A percentile compares a stretch with the other conserved stretches of the same genome.
Conservation (phyloP, 2,888 invertebrate genomes). For the Drosophila paracracens region DNA sequence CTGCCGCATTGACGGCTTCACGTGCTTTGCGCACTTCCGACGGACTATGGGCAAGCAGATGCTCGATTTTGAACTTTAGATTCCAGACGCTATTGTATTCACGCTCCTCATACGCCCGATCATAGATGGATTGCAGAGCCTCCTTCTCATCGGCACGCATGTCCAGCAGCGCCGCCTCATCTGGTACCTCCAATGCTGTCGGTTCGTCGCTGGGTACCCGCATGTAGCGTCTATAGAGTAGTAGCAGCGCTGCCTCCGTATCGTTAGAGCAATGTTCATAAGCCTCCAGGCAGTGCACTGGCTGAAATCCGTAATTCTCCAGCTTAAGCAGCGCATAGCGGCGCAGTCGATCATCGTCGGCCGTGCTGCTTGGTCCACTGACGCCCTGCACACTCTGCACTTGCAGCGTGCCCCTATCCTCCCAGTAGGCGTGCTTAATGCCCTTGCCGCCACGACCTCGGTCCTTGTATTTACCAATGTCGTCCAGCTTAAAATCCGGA, state of each 20-base stretch:
- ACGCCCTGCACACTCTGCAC: constrained; percentile 86
- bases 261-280: constrained; percentile 88
- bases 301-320: constrained; percentile 91
- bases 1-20: constrained; percentile 82
- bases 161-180: constrained; percentile 87
- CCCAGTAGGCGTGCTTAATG: constrained; percentile 90
- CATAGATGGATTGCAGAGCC: constrained; percentile 92
- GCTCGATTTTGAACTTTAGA: constrained; percentile 89
- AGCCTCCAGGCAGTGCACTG: constrained; percentile 91
- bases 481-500: constrained; percentile 87
- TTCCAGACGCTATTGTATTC: constrained; percentile 90
- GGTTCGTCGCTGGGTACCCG: constrained; percentile 48
- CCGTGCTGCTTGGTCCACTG: constrained; percentile 72
- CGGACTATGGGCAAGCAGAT: constrained; percentile 87
- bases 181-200: constrained; percentile 41
- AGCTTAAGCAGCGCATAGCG: constrained; percentile 90
- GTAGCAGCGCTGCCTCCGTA: constrained; percentile 89
- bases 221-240: constrained; percentile 90
- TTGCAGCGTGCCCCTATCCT: constrained; percentile 90
- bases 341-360: constrained; percentile 88
- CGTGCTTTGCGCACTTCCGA: constrained; percentile 85
- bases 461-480: constrained; percentile 88
- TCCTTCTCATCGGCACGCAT: constrained; percentile 90
- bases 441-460: constrained; percentile 87
- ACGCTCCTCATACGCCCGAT: constrained; percentile 88